Evolutionary conservation across 2,113 vertebrate genomes (phyloP).

Genomic region (Bos indicus): DNA sequence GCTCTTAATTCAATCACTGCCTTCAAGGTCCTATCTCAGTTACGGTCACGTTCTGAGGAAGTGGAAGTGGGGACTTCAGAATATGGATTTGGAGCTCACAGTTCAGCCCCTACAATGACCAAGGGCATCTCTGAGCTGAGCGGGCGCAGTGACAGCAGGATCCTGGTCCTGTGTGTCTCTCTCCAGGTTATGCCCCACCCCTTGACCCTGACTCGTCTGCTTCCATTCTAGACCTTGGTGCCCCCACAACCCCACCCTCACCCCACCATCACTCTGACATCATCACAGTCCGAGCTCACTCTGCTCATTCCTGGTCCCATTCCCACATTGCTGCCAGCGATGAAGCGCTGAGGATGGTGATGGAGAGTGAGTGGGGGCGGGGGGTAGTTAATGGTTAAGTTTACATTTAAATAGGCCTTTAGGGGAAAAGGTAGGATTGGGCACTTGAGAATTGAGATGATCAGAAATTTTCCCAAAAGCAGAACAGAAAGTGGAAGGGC

Average conservation of each 20-base stretch:
- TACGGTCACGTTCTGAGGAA: not conserved
- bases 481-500: not conserved
- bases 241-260: not conserved
- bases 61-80: not conserved
- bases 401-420: not conserved
- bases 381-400: not conserved
- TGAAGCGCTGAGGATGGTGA: not conserved
- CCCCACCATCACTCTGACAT: too few species aligned
- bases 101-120: not conserved
- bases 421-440: not conserved
- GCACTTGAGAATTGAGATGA: not conserved
- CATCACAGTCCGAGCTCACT: too few species aligned
- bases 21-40: not conserved
- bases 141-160: fast-evolving
- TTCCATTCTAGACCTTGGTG: not conserved
- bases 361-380: not conserved
- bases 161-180: not conserved
- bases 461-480: not conserved
- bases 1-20: not conserved
- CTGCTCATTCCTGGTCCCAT: too few species aligned
- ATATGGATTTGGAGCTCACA: not conserved
- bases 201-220: not conserved
- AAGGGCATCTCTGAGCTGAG: not conserved
- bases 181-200: not conserved
- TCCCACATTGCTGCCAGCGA: not conserved